Base-by-base conservation (phyloP, 2,888 invertebrate species). In the Hermaeophaga mercurialis region DNA sequence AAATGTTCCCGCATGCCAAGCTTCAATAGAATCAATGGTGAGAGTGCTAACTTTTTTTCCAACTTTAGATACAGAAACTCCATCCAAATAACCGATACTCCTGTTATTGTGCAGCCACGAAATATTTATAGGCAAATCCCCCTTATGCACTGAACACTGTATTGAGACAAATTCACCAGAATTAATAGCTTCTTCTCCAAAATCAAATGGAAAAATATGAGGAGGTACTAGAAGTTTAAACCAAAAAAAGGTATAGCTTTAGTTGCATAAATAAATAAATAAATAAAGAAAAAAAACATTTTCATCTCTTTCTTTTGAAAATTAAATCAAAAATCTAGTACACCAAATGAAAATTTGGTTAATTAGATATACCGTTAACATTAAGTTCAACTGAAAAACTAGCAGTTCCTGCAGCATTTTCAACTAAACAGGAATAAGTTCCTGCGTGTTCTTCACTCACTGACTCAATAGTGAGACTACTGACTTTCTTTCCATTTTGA, bases 121-220 rank as follows among this genome's bases (percentile, higher is more conserved):
- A 45, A 91, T 85, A 56, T 82, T 82, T 70, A 91, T 81, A 3
- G 91, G 91, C 52, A 84, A 80, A 78, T 91, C 90, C 61, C 91
- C 89, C 76, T 87, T 87, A 59, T 84, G 84, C 33, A 86, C 83
- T 58, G 86, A 84, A 74, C 89, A 89, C 58, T 83, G 83, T 52
- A 86, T 81, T 70, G 86, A 85, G 36, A 85, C 84, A 48, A 84
- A 82, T 74, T 88, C 87, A 54, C 87, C 88, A 62, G 85, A 85
- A 75, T 85, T 86, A 19, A 86, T 81, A 11, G 86, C 82, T 69
- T 86, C 85, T 70, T 78, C 70, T 77, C 76, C 66, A 79, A 83
- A 69, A 75, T 71, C 71, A 49, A 78, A 76, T 3, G 73, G 76
- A 31, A 70, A 56, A 28, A 77, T 75, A 61, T 75, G 73, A 6